Evolutionary conservation across 2,797 vertebrate species (phyloP).

Genomic region (Myotis pilosus): DNA sequence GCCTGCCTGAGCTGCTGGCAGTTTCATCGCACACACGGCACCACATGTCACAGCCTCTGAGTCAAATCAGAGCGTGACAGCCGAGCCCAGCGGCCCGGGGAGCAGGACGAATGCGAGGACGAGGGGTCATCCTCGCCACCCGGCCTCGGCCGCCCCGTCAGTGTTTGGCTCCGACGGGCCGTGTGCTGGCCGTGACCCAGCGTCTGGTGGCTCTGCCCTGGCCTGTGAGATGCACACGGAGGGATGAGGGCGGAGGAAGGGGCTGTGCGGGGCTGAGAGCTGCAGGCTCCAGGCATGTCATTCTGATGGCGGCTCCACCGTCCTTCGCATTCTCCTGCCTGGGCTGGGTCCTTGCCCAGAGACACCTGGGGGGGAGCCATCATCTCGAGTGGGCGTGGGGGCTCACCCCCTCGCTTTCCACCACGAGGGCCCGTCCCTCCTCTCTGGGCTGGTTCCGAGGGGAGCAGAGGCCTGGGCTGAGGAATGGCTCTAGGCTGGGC

Average conservation of each 20-base stretch:
- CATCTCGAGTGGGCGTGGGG: accelerated
- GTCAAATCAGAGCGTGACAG: background rate
- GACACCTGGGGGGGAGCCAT: no score
- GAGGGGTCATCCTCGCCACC: background rate
- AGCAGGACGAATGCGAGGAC: accelerated
- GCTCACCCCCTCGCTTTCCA: background rate
- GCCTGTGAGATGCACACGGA: background rate
- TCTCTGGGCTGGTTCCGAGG: background rate
- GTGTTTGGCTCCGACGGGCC: background rate
- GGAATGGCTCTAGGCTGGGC: accelerated
- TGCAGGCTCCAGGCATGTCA: accelerated
- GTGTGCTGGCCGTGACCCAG: background rate
- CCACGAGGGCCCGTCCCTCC: background rate
- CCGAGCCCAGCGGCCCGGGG: background rate
- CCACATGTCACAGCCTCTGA: background rate
- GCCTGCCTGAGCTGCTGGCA: background rate
- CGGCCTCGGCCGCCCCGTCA: background rate
- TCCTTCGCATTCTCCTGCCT: no score
- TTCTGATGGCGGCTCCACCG: background rate
- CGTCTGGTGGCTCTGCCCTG: background rate
- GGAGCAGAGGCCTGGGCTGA: background rate
- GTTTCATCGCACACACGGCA: background rate
- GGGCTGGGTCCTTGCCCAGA: background rate
- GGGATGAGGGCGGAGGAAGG: background rate
- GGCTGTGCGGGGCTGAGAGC: background rate